A percentile compares a stretch with the other conserved stretches of the same genome.
These are phyloP conservation scores for Macquaria ambigua DNA, from an alignment of 2,113 vertebrate species.

Conservation along the genomic window DNA sequence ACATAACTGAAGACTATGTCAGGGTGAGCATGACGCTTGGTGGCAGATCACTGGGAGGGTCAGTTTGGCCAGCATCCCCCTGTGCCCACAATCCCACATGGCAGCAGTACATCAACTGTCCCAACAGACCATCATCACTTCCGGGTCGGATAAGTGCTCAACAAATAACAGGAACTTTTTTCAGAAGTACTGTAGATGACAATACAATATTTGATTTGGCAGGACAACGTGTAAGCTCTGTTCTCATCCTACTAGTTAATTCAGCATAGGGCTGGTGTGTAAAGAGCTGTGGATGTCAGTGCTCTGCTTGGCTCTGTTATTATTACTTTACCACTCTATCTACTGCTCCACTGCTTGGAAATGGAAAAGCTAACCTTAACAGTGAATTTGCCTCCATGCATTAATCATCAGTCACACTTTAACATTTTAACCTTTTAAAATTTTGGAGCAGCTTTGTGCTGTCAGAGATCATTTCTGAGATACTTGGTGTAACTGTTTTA, in stretches of 20 bases:
- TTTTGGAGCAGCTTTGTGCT: not conserved
- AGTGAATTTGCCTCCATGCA: constrained; percentile 13
- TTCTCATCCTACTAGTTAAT: not conserved
- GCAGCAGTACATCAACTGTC: too few relatives aligned
- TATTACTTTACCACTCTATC: not conserved
- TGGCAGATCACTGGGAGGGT: constrained; percentile 73
- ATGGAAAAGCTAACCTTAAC: constrained; percentile 10
- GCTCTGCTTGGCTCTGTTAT: constrained; percentile 13
- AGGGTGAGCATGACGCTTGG: constrained; percentile 62
- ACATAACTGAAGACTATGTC: constrained; percentile 21
- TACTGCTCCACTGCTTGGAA: not conserved
- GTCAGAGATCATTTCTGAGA: not conserved
- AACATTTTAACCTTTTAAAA: constrained; percentile 11
- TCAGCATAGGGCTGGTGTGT: not conserved
- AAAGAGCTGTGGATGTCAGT: not conserved
- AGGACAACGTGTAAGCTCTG: not conserved
- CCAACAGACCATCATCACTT: too few relatives aligned
- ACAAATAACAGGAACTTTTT: not conserved
- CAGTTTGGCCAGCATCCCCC: not conserved
- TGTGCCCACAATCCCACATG: too few relatives aligned
- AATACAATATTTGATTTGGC: not conserved
- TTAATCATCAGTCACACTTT: constrained; percentile 17
- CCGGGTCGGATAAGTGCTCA: too few relatives aligned
- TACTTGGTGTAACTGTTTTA: not conserved
- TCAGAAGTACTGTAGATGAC: not conserved